Evolutionary conservation across 2,888 invertebrate species (phyloP).

Genomic region (Perizoma flavofasciatum): DNA sequence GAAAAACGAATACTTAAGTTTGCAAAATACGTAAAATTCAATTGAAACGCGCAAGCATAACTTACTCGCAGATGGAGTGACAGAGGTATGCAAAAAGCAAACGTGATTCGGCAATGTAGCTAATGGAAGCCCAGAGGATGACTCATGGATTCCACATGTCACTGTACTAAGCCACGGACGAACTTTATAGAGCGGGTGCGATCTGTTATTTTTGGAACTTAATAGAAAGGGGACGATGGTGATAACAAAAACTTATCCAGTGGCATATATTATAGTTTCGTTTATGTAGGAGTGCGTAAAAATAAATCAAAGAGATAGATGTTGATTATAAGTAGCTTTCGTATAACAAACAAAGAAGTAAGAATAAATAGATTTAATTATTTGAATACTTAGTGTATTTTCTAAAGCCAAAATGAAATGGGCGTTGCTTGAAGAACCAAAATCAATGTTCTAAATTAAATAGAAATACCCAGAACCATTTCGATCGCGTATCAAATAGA

Average conservation of each 20-base stretch:
- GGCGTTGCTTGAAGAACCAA: not conserved
- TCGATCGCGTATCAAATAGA: not conserved
- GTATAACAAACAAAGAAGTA: not conserved
- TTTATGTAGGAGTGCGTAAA: slow-evolving; percentile 12
- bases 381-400: not conserved
- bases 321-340: slow-evolving; percentile 1
- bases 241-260: slow-evolving; percentile 33
- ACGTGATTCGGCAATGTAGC: slow-evolving; percentile 70
- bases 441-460: not conserved
- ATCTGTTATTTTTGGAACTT: slow-evolving; percentile 53
- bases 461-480: too few relatives aligned
- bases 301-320: slow-evolving; percentile 13
- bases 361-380: not conserved
- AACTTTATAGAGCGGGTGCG: slow-evolving; percentile 56
- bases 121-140: slow-evolving; percentile 75
- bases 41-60: slow-evolving; percentile 41
- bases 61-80: slow-evolving; percentile 37
- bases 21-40: slow-evolving; percentile 7
- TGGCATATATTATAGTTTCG: slow-evolving; percentile 11
- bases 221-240: slow-evolving; percentile 29
- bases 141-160: slow-evolving; percentile 70
- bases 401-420: not conserved
- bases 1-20: not conserved
- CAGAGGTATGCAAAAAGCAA: slow-evolving; percentile 65
- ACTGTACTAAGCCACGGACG: slow-evolving; percentile 58